Percentiles rank a stretch among this genome's conserved stretches.
Evolutionary conservation across 1,140 invertebrate genomes (phyloP).

Genomic region (Hylaeus anthracinus): DNA sequence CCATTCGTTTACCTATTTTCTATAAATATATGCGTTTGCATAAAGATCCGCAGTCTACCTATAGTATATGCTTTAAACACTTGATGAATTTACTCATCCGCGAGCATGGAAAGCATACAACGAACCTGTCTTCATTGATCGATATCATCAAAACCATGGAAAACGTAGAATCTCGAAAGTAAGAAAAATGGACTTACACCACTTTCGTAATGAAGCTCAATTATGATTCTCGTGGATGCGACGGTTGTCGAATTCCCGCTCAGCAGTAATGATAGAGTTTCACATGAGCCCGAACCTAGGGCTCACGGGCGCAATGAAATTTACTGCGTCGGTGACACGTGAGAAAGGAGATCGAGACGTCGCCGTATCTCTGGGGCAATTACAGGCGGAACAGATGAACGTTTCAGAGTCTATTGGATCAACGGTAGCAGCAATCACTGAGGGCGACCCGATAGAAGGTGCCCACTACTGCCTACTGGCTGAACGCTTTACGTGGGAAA

Average conservation of each 20-base stretch:
- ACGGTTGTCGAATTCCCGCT: conserved; percentile 9
- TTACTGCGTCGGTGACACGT: conserved; percentile 61
- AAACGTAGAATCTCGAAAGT: too few species aligned
- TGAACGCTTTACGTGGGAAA: conserved; percentile 65
- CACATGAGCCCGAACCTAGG: conserved; percentile 39
- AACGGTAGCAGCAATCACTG: neutral
- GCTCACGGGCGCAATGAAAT: conserved; percentile 50
- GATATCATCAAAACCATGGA: too few species aligned
- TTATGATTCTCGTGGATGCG: conserved; percentile 23
- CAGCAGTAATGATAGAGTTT: conserved; percentile 55
- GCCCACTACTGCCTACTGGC: neutral
- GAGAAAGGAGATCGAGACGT: conserved; percentile 55
- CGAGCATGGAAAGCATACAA: too few species aligned
- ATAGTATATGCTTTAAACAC: too few species aligned
- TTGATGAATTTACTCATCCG: too few species aligned
- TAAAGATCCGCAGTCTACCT: too few species aligned
- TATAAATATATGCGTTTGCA: too few species aligned
- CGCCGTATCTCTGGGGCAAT: conserved; percentile 27
- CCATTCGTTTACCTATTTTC: too few species aligned
- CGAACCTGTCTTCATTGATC: too few species aligned
- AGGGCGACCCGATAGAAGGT: too few species aligned
- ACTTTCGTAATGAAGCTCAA: too few species aligned
- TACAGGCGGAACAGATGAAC: conserved; percentile 36
- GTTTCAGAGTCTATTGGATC: conserved; percentile 7
- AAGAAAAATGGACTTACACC: too few species aligned